phyloP scores from a whole-genome alignment of 92 coral and sea anemone species.

The Palythoa grandis region DNA sequence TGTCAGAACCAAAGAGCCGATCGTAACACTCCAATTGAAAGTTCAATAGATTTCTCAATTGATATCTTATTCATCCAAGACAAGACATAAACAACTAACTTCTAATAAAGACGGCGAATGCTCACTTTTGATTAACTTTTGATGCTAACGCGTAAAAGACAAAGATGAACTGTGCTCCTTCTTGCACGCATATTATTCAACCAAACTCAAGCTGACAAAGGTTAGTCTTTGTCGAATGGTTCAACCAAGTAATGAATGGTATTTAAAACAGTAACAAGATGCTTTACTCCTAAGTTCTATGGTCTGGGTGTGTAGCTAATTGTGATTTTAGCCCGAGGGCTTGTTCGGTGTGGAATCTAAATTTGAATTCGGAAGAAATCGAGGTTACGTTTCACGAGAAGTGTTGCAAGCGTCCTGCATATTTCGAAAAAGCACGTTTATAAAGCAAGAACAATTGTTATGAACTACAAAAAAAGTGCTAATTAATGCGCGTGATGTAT shows the following conservation, averaged over 20 bases:
- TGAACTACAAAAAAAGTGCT: neutral
- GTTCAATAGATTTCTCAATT: constrained; percentile 14
- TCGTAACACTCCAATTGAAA: neutral
- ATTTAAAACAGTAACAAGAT: neutral
- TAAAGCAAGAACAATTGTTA: neutral
- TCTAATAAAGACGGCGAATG: neutral
- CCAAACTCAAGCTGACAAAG: neutral
- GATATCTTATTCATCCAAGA: constrained; percentile 16
- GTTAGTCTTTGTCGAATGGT: neutral
- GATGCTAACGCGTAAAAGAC: neutral
- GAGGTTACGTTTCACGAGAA: neutral
- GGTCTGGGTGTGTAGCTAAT: neutral
- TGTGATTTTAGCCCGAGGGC: constrained; percentile 31
- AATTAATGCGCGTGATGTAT: neutral
- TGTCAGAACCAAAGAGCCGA: constrained; percentile 11
- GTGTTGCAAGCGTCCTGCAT: neutral
- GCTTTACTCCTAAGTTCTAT: neutral
- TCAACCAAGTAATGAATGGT: constrained; percentile 12
- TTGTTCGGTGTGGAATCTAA: neutral
- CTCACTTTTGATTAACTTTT: neutral
- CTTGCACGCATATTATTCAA: neutral
- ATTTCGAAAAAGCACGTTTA: neutral
- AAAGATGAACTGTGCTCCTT: neutral
- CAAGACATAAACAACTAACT: constrained; percentile 11
- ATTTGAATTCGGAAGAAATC: neutral